A percentile compares a stretch with the other conserved stretches of the same genome.
Conservation (phyloP, 2,888 invertebrate genomes). For the Oscheius sp. region DNA sequence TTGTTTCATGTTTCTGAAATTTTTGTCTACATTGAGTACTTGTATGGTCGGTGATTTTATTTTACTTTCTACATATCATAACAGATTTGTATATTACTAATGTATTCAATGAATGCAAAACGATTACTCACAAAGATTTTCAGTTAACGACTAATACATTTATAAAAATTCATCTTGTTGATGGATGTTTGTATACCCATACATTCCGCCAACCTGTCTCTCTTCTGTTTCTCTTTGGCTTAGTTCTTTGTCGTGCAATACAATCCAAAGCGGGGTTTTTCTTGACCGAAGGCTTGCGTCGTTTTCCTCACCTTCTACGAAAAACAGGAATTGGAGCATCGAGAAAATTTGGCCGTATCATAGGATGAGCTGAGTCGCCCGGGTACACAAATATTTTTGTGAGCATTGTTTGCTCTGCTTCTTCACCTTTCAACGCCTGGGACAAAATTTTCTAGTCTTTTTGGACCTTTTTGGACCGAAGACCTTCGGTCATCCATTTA, state of each 20-base stretch:
- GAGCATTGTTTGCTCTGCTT: conserved; percentile 11
- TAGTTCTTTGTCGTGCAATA: conserved; percentile 23
- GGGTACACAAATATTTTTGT: background rate
- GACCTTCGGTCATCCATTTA: background rate
- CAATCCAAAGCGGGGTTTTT: conserved; percentile 14
- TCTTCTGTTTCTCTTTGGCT: conserved; percentile 20
- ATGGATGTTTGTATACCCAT: no score
- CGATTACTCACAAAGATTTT: no score
- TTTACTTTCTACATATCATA: no score
- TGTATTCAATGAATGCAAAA: no score
- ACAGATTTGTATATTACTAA: no score
- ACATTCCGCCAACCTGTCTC: background rate
- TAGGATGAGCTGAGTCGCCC: background rate
- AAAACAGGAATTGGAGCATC: background rate
- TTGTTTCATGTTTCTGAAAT: no score
- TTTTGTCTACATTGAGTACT: no score
- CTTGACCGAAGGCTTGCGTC: conserved; percentile 14
- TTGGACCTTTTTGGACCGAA: background rate
- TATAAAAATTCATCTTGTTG: no score
- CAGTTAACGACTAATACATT: no score
- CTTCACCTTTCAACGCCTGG: background rate
- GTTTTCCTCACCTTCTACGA: background rate
- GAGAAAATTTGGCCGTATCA: background rate
- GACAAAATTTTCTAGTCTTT: background rate
- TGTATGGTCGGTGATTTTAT: no score